Evolutionary conservation across 2,113 vertebrate genomes (phyloP), one percentile per base, ranked within the genome.

Genomic region (Dicrurus megarhynchus): DNA sequence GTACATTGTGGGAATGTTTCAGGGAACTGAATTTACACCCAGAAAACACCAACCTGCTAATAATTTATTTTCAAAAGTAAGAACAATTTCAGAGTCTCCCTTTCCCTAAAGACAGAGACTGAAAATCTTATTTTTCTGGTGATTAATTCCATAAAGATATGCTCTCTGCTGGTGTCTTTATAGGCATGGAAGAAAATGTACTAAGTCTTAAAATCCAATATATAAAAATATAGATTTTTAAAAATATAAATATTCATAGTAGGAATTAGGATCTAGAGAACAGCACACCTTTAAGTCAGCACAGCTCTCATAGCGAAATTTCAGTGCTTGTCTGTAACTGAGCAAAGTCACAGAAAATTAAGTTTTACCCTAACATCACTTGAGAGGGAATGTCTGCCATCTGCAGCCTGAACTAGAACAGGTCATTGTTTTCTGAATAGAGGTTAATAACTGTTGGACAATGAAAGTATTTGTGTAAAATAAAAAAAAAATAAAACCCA

Each of bases 401-500:
- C 80, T 92, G 80, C 33, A 89, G 53, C 32, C 47, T 39, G 37
- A 89, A 42, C 37, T 44, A 61, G 70, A 82, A 64, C 12, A 78
- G 6, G 42, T 30, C 26, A n/a, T 18, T 74, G 32, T 57, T 78
- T 70, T 90, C 83, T 26, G 20, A 93, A 70, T 6, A 41, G 20
- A 65, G 23, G 24, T 67, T 84, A 92, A 63, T 47, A 63, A 78
- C 10, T 16, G 10, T 0, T 23, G 24, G 14, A 87, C 60, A 93
- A 74, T 14, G 3, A 78, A 78, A 57, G 16, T 3, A 59, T 35
- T 81, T 73, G 17, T 50, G 35, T 60, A 22, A 60, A 88, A 78
- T 24, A 7, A 53, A 37, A 39, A 18, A 23, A 5, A 20, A 9
- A 50, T 6, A 49, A 14, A 78, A 13, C 0, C 1, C 11, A 12